Evolutionary conservation across 2,888 invertebrate genomes (phyloP), one percentile per base, ranked within the genome.

Genomic region (Ormyrus nitidulus): DNA sequence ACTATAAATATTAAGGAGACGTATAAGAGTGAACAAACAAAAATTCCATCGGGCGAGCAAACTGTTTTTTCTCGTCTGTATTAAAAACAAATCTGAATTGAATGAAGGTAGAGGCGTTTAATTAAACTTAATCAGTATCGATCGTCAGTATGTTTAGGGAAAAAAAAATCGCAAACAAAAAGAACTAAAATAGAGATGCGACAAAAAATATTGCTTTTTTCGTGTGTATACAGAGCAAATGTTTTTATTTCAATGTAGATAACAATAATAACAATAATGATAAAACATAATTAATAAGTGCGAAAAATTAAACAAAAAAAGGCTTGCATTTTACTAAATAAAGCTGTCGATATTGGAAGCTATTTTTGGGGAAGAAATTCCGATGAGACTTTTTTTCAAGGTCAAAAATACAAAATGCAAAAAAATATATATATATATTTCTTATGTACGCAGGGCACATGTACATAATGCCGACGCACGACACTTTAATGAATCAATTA

Each of bases 71-170:
- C 70, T 84, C 77, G 79, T 85, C 82, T 80, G 81, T 82, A 80
- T 82, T 82, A 75, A 76, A 64, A 56, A 70, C 59, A 34, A 34
- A 76, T 48, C 66, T 68, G 34, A 34, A 72, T 69, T 77, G 80
- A 77, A 65, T 75, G 83, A 77, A 73, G 34, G 59, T 77, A 79
- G 82, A 84, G 77, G 80, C 70, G 80, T 72, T 77, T 82, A 86
- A 83, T 84, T 85, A 86, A 34, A 88, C 86, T 87, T 85, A 88
- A 89, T 88, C 89, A 89, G 89, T 89, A 89, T 88, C 89, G 85
- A 88, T 86, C 82, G 85, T 84, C 88, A 89, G 88, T 89, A 88
- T 88, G 84, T 82, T 19, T 82, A 81, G 74, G 34, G 19, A 61
- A 66, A 34, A 34, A 3, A 34, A 77, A 80, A 56, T 78, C 72